Percentiles rank a stretch among this genome's conserved stretches.
These are phyloP conservation scores for Proales similis DNA, from an alignment of 1,140 invertebrate species.

Conservation along the genomic window DNA sequence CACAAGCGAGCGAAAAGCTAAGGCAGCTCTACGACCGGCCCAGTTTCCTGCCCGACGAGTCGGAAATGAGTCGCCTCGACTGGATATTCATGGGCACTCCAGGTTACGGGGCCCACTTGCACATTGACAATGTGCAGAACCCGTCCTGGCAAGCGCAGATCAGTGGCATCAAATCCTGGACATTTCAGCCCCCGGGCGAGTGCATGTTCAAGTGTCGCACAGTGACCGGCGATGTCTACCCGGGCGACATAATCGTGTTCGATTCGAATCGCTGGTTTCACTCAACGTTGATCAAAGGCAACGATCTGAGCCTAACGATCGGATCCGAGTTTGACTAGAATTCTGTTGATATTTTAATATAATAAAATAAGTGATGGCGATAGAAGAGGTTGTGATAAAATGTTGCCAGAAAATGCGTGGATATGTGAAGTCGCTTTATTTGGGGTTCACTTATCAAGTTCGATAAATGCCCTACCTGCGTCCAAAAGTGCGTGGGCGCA, in stretches of 20 bases:
- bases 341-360: no score
- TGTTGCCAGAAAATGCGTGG: no score
- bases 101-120: constrained; percentile 84
- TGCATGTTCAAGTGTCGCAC: constrained; percentile 68
- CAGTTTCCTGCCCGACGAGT: constrained; percentile 74
- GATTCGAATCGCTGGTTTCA: constrained; percentile 94
- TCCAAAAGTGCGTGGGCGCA: no score
- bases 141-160: constrained; percentile 92
- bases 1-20: constrained; percentile 65
- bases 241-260: constrained; percentile 68
- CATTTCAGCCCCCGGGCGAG: constrained; percentile 75
- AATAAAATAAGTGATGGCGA: no score
- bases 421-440: no score
- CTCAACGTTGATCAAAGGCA: constrained; percentile 69
- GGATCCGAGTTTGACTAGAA: constrained; percentile 81
- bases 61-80: constrained; percentile 75
- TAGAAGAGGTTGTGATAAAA: no score
- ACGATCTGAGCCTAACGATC: constrained; percentile 84
- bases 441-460: no score
- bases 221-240: constrained; percentile 65
- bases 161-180: constrained; percentile 73
- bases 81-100: constrained; percentile 94
- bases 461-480: no score
- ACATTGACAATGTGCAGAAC: constrained; percentile 80
- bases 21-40: constrained; percentile 71